Evolutionary conservation across 2,888 invertebrate genomes (phyloP), one percentile per base, ranked within the genome.

Genomic region (Therioaphis trifolii): DNA sequence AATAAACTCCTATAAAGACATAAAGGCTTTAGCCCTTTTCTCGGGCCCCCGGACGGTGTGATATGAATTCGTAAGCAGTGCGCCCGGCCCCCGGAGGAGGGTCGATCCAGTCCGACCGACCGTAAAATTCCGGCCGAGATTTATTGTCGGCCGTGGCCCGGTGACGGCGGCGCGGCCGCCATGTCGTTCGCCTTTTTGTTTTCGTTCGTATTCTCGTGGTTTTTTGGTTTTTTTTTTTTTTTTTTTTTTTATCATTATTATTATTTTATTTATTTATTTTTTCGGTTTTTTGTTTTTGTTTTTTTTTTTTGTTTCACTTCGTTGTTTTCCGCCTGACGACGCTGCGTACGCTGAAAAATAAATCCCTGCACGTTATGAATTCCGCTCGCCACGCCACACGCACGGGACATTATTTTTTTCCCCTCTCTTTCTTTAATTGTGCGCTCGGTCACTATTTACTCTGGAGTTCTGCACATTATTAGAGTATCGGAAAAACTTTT

Each of bases 41-140:
- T 24, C 80, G 14, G 80, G 49, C 61, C 72, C 15, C 72, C 15
- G 61, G 49, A 55, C 21, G 80, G 71, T 71, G 74, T 82, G 74
- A 74, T 82, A 74, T 74, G 82, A 82, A 82, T 82, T 82, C 82
- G 63, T 82, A 82, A 82, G 63, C 74, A 74, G 71, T 29, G 74
- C 24, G 66, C 24, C 40, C 61, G 24, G n/a, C n/a, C n/a, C n/a
- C 18, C 46, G 40, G 55, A 61, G 80, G 27, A 71, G 71, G 80
- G 80, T 82, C 82, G 74, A 74, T 74, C 63, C 52, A n/a, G 40
- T 74, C 82, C 74, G 61, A 66, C 74, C 82, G 74, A 82, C 82
- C 82, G 82, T 82, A 66, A 74, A 82, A 82, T 82, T 72, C 74
- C 52, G 9, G 63, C 52, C 15, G 49, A 66, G 82, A 82, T 82